Evolutionary conservation across 2,113 vertebrate genomes (phyloP).

Genomic region (Leucopternis melanops): DNA sequence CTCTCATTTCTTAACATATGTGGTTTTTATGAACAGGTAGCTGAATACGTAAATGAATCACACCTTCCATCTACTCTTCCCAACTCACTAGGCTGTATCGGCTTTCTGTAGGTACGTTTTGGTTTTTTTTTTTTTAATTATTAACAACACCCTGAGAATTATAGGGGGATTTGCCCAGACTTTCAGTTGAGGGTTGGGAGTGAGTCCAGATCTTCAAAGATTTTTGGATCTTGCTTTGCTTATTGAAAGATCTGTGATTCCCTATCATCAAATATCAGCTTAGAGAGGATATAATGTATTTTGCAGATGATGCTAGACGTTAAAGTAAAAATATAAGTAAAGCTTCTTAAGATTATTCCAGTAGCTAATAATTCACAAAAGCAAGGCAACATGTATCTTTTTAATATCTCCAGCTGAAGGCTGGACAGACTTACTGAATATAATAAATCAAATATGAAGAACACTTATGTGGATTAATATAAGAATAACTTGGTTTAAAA

Average conservation of each 20-base stretch:
- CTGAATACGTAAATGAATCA: not conserved
- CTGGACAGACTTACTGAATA: not conserved
- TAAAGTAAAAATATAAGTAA: not conserved
- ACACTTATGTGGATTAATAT: not conserved
- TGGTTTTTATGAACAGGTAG: not conserved
- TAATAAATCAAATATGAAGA: not conserved
- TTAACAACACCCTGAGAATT: not conserved
- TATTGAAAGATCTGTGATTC: not conserved
- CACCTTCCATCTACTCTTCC: not conserved
- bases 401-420: not conserved
- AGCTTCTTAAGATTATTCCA: not conserved
- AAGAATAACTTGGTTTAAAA: not conserved
- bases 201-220: not conserved
- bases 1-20: not conserved
- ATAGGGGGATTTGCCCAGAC: not conserved
- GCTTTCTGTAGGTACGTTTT: not conserved
- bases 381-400: not conserved
- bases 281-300: not conserved
- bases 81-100: not conserved
- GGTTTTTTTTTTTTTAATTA: not conserved
- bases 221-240: not conserved
- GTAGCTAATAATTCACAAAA: not conserved
- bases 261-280: not conserved
- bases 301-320: not conserved
- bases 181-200: not conserved